Evolutionary conservation across 2,888 invertebrate species (phyloP).

Genomic region (Drosophila stalkeri): DNA sequence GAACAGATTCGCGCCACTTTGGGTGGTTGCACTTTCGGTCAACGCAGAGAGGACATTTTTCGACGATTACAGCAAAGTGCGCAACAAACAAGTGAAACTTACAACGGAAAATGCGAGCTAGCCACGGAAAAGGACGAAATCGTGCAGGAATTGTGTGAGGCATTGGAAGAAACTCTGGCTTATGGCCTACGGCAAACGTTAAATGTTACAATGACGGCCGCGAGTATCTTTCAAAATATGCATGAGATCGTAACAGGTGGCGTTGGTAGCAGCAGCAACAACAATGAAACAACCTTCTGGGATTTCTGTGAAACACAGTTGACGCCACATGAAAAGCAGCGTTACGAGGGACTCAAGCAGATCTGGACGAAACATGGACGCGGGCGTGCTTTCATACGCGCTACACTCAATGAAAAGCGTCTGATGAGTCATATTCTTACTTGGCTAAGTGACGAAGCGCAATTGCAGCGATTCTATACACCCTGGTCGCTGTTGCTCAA

Average conservation of each 20-base stretch:
- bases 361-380: conserved; percentile 88
- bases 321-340: conserved; percentile 94
- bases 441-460: conserved; percentile 89
- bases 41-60: conserved; percentile 80
- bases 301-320: conserved; percentile 91
- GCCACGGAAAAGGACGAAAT: conserved; percentile 93
- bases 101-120: conserved; percentile 94
- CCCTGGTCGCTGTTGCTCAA: conserved; percentile 94
- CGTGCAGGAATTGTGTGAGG: conserved; percentile 88
- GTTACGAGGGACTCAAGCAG: conserved; percentile 90
- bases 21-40: conserved; percentile 72
- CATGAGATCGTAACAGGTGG: conserved; percentile 89
- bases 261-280: conserved; percentile 23
- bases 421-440: conserved; percentile 93
- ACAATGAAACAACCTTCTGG: conserved; percentile 89
- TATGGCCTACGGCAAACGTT: conserved; percentile 90
- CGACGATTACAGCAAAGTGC: conserved; percentile 79
- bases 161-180: conserved; percentile 91
- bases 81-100: conserved; percentile 90
- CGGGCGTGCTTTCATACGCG: conserved; percentile 93
- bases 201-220: conserved; percentile 74
- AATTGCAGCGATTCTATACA: conserved; percentile 91
- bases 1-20: conserved; percentile 54
- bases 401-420: conserved; percentile 95
- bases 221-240: conserved; percentile 88